Evolutionary conservation across 1,140 invertebrate genomes (phyloP), one percentile per base, ranked within the genome.

Genomic region (Eueides isabella): DNA sequence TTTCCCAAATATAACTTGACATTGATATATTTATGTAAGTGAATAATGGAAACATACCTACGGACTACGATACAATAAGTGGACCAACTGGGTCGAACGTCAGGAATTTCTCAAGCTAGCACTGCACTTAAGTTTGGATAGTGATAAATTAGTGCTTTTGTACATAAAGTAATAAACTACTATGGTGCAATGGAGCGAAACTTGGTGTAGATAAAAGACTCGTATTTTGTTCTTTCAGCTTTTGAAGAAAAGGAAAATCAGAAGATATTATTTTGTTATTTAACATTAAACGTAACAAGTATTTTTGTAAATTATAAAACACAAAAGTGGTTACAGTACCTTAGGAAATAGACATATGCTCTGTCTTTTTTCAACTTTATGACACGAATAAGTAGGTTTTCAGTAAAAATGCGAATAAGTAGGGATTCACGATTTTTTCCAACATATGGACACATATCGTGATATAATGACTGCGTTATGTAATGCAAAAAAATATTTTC

Each of bases 91-190:
- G 33, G 61, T 63, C 61, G 35, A 63, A 63, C 29, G 62, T 71
- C 68, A 63, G 61, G 30, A 63, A 71, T 63, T 61, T 35, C 35
- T 61, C 68, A 28, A 63, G 62, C 55, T 63, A 30, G 33, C 55
- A 44, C 19, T 55, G 48, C 48, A 55, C 48, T 71, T 71, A 63
- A 71, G 68, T 33, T 63, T 71, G 38, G 61, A 71, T 61, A 63
- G 33, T 71, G 61, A 71, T 71, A 63, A 71, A 71, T 71, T 71
- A 63, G 68, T 28, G 33, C 55, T 62, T 28, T 71, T 63, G 61
- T 26, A 71, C 55, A 61, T 35, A 26, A 29, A 63, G 68, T 35
- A 41, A 63, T 61, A 30, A 63, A 71, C 35, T n/a, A 38, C 68
- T 30, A 30, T 63, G 29, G 28, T 71, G 68, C 30, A 33, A 31